These are phyloP conservation scores for Eristalis pertinax DNA, from an alignment of 2,888 invertebrate species.

Conservation along the genomic window DNA sequence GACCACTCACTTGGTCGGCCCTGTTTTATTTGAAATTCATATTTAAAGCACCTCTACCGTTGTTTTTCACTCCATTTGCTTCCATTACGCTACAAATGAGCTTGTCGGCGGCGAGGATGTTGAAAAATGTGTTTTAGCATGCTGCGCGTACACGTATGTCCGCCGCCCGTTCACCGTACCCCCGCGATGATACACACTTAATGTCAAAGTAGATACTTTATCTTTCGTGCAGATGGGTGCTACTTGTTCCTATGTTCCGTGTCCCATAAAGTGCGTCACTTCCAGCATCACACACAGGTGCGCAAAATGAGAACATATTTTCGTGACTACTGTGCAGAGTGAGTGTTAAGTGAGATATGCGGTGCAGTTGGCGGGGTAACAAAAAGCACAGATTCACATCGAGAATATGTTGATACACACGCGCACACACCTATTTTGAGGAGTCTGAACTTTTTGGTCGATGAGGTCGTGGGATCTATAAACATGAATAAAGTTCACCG, in stretches of 20 bases:
- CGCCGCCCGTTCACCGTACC: neutral
- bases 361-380: constrained; percentile 3
- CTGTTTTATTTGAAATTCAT: neutral
- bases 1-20: neutral
- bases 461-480: constrained; percentile 60
- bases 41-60: neutral
- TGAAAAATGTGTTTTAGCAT: neutral
- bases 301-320: constrained; percentile 34
- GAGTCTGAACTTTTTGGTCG: constrained; percentile 21
- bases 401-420: constrained; percentile 2
- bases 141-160: neutral
- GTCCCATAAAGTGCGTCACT: constrained; percentile 31
- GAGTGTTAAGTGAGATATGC: neutral
- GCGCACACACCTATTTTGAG: constrained; percentile 54
- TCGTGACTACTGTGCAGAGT: constrained; percentile 8
- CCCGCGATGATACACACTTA: neutral
- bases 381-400: constrained; percentile 6
- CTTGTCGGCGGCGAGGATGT: neutral
- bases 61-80: neutral
- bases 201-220: neutral
- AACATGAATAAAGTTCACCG: constrained; percentile 68
- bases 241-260: constrained; percentile 28
- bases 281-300: constrained; percentile 27
- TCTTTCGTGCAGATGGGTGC: neutral
- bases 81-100: neutral